Evolutionary conservation across 53 echinoderm and acorn worm species (phyloP), one percentile per base, ranked within the genome.

Genomic region (Apostichopus leukothele): DNA sequence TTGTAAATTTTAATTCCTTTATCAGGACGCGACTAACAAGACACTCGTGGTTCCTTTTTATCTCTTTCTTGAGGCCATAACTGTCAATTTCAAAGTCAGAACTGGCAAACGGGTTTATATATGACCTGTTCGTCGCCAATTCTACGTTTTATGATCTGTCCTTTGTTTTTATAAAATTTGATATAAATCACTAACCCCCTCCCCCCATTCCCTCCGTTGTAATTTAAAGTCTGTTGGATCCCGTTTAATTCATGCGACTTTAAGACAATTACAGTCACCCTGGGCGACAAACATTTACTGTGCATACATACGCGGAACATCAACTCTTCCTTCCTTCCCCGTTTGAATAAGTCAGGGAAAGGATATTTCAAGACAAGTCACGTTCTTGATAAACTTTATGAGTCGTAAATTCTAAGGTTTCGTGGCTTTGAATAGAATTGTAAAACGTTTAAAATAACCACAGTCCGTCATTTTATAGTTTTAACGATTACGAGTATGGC

Each of bases 241-340:
- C 39, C 11, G 81, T 71, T 81, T 53, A 81, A 54, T 81, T 81
- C 81, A 54, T 54, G 59, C 55, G 55, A 53, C 81, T 39, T 55
- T 81, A 81, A 81, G 52, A 53, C 80, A 67, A 85, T 85, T 85
- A 85, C 66, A 14, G 66, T 85, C 85, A 85, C 85, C 85, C 85
- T 13, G 85, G 85, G 85, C 68, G 85, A 85, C 85, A 85, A 85
- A 85, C 85, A 85, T 85, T 85, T 85, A 85, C 85, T 85, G 68
- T 85, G 68, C 66, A 63, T 39, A 50, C 68, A 67, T 60, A 50
- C 68, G 39, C 85, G 85, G 50, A 85, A 85, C 85, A 85, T 60
- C 85, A 85, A 85, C 85, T 85, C 52, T 23, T 57, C 8, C 10
- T 10, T 67, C 66, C 18, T 23, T 57, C 8, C 10, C 57, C 23